Evolutionary conservation across 92 coral and sea anemone genomes (phyloP).

Genomic region (Porites lobata): DNA sequence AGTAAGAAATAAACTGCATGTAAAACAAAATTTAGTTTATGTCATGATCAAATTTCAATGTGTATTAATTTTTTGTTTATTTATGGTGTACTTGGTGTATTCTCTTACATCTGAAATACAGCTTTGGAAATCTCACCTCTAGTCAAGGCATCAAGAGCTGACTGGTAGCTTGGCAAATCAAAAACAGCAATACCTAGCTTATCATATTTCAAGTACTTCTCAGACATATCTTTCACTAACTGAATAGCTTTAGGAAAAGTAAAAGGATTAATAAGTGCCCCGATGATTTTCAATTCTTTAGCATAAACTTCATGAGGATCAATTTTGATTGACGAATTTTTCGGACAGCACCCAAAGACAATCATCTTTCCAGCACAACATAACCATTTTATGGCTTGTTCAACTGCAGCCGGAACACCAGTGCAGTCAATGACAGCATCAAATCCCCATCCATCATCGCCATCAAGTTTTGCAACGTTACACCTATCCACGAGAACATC

Average conservation of each 20-base stretch:
- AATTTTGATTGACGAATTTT: constrained; percentile 81
- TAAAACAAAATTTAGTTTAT: no score
- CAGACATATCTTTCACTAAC: constrained; percentile 91
- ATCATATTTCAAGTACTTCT: constrained; percentile 77
- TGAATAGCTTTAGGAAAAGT: constrained; percentile 94
- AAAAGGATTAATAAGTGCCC: constrained; percentile 85
- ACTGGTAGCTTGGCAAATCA: constrained; percentile 77
- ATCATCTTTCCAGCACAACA: constrained; percentile 86
- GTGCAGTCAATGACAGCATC: constrained; percentile 93
- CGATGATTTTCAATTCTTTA: constrained; percentile 89
- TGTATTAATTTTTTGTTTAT: no score
- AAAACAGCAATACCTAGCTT: constrained; percentile 88
- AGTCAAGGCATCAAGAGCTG: constrained; percentile 79
- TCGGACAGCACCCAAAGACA: constrained; percentile 90
- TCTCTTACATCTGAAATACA: constrained; percentile 81
- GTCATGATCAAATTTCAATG: no score
- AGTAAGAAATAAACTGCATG: no score
- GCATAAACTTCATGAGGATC: constrained; percentile 76
- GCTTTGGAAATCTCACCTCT: constrained; percentile 86
- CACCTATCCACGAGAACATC: constrained; percentile 70
- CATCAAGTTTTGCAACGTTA: constrained; percentile 60
- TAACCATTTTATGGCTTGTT: constrained; percentile 89
- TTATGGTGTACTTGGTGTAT: no score
- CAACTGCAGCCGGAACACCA: constrained; percentile 74
- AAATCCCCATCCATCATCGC: constrained; percentile 84